Evolutionary conservation across 2,113 vertebrate genomes (phyloP), one percentile per base, ranked within the genome.

Genomic region (Coptodon rendalli): DNA sequence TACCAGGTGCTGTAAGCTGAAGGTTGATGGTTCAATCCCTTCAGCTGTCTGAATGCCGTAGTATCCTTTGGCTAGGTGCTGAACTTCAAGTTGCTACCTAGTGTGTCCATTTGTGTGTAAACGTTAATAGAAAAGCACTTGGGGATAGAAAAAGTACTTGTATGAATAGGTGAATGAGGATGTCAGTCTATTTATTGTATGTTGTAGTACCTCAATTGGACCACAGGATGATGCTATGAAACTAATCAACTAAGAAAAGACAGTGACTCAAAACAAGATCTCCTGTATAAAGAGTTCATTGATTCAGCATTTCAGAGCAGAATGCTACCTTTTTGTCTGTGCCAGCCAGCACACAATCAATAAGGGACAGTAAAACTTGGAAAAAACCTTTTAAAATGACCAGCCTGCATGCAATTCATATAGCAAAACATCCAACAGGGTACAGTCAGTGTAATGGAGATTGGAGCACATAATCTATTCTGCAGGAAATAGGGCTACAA

Each of bases 171-270:
- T 10, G 59, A 63, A 63, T 36, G 31, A 63, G 59, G 59, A 34
- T 34, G 6, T 63, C 31, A 36, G 31, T 63, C 59, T 34, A 4
- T 19, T 36, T 63, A 36, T 34, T 63, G 31, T 63, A 63, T 63
- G 36, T 8, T 88, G 80, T 9, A 90, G 76, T 89, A 45, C 19
- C 16, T 34, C 71, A 84, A 86, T 92, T 93, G 1, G 3, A 12
- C 79, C 95, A 81, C 87, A 22, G 19, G 86, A 19, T 22, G 93
- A 53, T 36, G 92, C 89, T 93, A 3, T 79, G 8, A 6, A 36
- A 34, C 3, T 2, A 50, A 2, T 3, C 2, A 6, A 6, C 24
- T 13, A 52, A 27, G 2, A n/a, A 13, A 45, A 19, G 59, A 63
- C 31, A 61, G 29, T 63, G 59, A 36, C 59, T 63, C 59, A 63